These are phyloP conservation scores for Sarcophaga carnaria DNA, from an alignment of 2,888 invertebrate genomes.

Conservation along the genomic window DNA sequence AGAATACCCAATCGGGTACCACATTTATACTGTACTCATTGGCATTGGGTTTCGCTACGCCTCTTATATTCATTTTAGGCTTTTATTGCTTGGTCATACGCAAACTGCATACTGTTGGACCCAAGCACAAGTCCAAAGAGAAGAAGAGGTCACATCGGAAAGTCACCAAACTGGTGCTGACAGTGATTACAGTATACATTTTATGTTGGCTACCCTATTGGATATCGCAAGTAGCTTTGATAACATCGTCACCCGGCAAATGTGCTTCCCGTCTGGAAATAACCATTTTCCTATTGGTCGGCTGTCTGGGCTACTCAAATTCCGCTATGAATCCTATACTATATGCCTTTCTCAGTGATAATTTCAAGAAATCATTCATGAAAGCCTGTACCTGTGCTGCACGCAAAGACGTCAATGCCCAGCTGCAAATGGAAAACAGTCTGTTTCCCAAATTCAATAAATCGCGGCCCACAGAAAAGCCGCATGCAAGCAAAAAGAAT, in stretches of 20 bases:
- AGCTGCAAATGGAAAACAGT: constrained; percentile 93
- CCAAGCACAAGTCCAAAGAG: constrained; percentile 94
- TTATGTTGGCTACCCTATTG: constrained; percentile 97
- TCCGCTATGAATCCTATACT: constrained; percentile 96
- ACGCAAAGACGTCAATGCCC: constrained; percentile 92
- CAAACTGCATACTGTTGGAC: constrained; percentile 93
- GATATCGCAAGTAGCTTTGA: constrained; percentile 93
- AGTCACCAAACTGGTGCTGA: constrained; percentile 95
- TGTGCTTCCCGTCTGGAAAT: constrained; percentile 89
- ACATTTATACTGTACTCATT: constrained; percentile 95
- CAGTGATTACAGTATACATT: constrained; percentile 95
- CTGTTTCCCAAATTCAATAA: constrained; percentile 85
- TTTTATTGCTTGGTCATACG: constrained; percentile 95
- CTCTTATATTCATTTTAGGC: constrained; percentile 90
- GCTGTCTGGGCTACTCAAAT: constrained; percentile 90
- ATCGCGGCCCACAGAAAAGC: constrained; percentile 76
- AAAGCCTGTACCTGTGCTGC: constrained; percentile 94
- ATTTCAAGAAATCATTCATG: constrained; percentile 96
- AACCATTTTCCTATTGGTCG: constrained; percentile 92
- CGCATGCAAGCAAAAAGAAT: constrained; percentile 71
- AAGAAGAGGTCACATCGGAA: constrained; percentile 94
- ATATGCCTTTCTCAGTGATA: constrained; percentile 96
- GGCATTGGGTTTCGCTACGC: constrained; percentile 93
- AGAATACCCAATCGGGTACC: constrained; percentile 86
- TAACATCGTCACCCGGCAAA: constrained; percentile 87